Evolutionary conservation across 2,113 vertebrate genomes (phyloP), one percentile per base, ranked within the genome.

Genomic region (Orthonyx spaldingii): DNA sequence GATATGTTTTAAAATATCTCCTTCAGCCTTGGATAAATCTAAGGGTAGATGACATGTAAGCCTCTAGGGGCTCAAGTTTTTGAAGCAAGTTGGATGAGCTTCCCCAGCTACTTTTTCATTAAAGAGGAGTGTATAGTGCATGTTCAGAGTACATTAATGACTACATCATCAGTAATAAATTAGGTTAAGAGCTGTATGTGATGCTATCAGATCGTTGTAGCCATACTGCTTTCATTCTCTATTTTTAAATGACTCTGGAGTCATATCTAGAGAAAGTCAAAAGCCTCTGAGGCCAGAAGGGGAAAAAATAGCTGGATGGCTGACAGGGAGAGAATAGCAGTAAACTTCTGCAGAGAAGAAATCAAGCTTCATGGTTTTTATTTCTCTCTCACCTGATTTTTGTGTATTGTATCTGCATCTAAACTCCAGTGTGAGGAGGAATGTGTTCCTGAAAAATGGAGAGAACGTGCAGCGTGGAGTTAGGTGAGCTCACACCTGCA

Each of bases 141-240:
- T 78, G 90, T 90, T 95, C 90, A 61, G 90, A 93, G 93, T 89
- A 70, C 83, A 49, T 92, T 96, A 96, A 90, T 93, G 96, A 88
- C 90, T 96, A 89, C 94, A 96, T 96, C 93, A 95, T 83, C 93
- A 78, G 90, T 89, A 90, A 95, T 97, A 96, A 94, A 95, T 96
- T 75, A 94, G 56, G 72, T 60, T 96, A 95, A 92, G 76, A 78
- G 72, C 79, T 86, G 39, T 92, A 49, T 95, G 85, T 56, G 90
- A 81, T 96, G 83, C 85, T 93, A 27, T 89, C 87, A 57, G 77
- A 93, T 84, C 9, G 1, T 56, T 87, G 64, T 74, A 90, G 64
- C 87, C 64, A 46, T 56, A n/a, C 85, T 44, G 69, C 60, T 90
- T 93, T 92, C 56, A 71, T 86, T 90, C 69, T 64, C 71, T 93